A percentile compares a stretch with the other conserved stretches of the same genome.
These are phyloP conservation scores for Spermophilus dauricus DNA, from an alignment of 2,113 vertebrate genomes.

Conservation along the genomic window DNA sequence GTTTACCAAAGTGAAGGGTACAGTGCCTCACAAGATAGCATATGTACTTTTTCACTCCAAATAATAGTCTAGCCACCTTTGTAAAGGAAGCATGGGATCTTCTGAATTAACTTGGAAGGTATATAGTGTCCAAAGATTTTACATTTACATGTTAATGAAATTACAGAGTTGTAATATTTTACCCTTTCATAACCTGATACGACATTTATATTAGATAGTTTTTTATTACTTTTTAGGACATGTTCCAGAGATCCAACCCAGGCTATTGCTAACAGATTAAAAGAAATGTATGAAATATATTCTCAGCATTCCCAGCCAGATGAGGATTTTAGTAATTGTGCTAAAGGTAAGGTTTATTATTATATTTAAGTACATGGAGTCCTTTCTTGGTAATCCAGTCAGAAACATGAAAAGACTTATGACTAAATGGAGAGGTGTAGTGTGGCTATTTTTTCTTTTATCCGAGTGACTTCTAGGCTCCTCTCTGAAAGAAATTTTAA, in stretches of 20 bases:
- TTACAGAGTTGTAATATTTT: neutral
- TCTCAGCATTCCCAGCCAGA: slow-evolving; percentile 88
- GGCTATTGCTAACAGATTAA: slow-evolving; percentile 91
- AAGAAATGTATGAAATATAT: slow-evolving; percentile 94
- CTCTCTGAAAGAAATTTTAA: slow-evolving; percentile 30
- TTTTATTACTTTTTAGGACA: slow-evolving; percentile 85
- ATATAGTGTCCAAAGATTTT: slow-evolving; percentile 37
- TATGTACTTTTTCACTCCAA: neutral
- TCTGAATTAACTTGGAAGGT: slow-evolving; percentile 3
- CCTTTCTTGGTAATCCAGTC: slow-evolving; percentile 18
- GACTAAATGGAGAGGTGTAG: neutral
- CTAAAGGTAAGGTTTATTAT: slow-evolving; percentile 89
- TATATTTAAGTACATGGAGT: neutral
- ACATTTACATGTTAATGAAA: slow-evolving; percentile 36
- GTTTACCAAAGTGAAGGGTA: neutral
- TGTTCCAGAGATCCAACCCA: slow-evolving; percentile 95
- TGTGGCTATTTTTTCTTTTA: neutral
- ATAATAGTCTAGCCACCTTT: neutral
- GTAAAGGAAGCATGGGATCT: neutral
- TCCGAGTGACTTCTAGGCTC: neutral
- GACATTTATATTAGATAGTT: slow-evolving; percentile 30
- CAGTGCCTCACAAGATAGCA: neutral
- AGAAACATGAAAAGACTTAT: slow-evolving; percentile 1
- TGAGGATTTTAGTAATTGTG: slow-evolving; percentile 85
- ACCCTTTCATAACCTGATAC: slow-evolving; percentile 8